Evolutionary conservation across 1,140 invertebrate genomes (phyloP).

Genomic region (Cyrtorhinus lividipennis): DNA sequence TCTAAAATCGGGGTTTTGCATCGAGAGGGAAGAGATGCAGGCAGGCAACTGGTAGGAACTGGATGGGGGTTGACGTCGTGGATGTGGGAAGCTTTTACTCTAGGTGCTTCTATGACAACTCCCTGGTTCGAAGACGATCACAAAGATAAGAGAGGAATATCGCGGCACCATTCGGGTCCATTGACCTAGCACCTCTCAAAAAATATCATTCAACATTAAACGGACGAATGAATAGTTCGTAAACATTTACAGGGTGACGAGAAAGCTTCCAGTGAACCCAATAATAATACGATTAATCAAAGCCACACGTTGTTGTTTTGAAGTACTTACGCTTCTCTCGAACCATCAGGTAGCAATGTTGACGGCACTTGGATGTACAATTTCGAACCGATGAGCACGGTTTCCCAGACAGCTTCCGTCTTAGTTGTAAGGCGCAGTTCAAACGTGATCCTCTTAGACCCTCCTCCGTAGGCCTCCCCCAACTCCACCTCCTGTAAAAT

Average conservation of each 20-base stretch:
- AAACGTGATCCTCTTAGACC: conserved; percentile 54
- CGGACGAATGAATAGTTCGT: too few species aligned
- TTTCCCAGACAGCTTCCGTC: conserved; percentile 64
- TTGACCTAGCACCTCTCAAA: too few species aligned
- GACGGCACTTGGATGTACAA: conserved; percentile 78
- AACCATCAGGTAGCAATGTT: conserved; percentile 68
- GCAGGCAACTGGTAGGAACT: too few species aligned
- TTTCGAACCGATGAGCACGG: conserved; percentile 57
- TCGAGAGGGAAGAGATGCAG: too few species aligned
- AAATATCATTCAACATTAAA: too few species aligned
- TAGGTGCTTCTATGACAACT: too few species aligned
- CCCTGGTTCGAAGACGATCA: too few species aligned
- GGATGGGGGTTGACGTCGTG: too few species aligned
- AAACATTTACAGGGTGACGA: background rate
- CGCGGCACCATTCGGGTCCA: too few species aligned
- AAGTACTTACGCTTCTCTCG: conserved; percentile 55
- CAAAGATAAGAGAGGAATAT: too few species aligned
- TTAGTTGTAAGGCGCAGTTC: conserved; percentile 61
- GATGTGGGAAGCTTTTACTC: too few species aligned
- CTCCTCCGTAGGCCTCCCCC: conserved; percentile 32
- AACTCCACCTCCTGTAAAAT: conserved; percentile 37
- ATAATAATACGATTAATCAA: background rate
- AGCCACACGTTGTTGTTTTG: background rate
- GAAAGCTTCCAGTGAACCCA: background rate
- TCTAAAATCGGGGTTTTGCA: too few species aligned